Evolutionary conservation across 2,888 invertebrate genomes (phyloP).

Genomic region (Melangyna quadrimaculata): DNA sequence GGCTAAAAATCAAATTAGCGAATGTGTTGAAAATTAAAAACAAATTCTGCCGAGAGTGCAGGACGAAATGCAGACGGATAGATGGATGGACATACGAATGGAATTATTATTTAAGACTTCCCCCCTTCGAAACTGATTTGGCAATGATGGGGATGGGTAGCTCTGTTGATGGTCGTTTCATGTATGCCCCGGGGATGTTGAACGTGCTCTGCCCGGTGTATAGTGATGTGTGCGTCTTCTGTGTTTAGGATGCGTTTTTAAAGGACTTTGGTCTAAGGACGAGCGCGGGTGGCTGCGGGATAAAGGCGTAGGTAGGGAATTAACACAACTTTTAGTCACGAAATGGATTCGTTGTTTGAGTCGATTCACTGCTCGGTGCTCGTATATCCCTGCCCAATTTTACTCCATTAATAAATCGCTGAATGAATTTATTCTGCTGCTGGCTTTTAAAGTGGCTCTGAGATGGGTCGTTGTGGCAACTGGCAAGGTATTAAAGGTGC

Average conservation of each 20-base stretch:
- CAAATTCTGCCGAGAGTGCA: constrained; percentile 78
- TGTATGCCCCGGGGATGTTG: constrained; percentile 64
- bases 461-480: constrained; percentile 58
- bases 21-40: constrained; percentile 82
- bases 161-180: constrained; percentile 19
- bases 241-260: constrained; percentile 29
- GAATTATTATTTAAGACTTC: constrained; percentile 73
- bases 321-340: constrained; percentile 69
- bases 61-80: constrained; percentile 61
- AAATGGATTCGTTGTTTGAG: constrained; percentile 57
- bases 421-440: constrained; percentile 76
- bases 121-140: constrained; percentile 52
- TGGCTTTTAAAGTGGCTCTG: constrained; percentile 75
- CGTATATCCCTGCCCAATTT: constrained; percentile 69
- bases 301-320: constrained; percentile 46
- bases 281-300: not conserved
- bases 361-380: constrained; percentile 23
- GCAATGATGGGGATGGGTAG: constrained; percentile 11
- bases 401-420: constrained; percentile 78
- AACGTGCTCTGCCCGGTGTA: constrained; percentile 21
- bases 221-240: constrained; percentile 35
- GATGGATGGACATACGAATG: constrained; percentile 72
- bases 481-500: constrained; percentile 62
- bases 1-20: constrained; percentile 81
- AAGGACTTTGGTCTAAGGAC: constrained; percentile 19